These are phyloP conservation scores for Scaptomyza parva DNA, from an alignment of 2,888 invertebrate species.

Conservation along the genomic window DNA sequence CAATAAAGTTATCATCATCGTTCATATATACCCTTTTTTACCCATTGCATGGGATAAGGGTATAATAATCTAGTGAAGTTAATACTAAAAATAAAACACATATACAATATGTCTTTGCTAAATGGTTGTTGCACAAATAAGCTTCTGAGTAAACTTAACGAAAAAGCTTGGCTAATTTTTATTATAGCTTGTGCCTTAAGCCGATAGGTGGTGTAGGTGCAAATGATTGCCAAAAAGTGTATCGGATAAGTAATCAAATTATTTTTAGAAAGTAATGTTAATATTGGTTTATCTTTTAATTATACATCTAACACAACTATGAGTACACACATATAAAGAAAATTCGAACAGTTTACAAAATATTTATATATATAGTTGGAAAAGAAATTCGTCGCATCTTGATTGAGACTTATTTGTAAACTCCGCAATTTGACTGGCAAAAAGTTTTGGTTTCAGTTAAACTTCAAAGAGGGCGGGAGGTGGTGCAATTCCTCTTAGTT, in stretches of 20 bases:
- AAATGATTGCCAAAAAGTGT: not conserved
- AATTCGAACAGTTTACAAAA: slow-evolving; percentile 64
- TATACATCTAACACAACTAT: slow-evolving; percentile 52
- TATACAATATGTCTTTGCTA: not conserved
- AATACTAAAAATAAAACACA: too few relatives aligned
- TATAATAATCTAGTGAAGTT: too few relatives aligned
- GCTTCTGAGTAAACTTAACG: not conserved
- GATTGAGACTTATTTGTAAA: slow-evolving; percentile 2
- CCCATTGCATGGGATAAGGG: too few relatives aligned
- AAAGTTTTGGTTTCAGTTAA: slow-evolving; percentile 25
- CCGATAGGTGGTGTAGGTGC: not conserved
- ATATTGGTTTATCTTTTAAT: slow-evolving; percentile 31
- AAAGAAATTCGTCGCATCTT: slow-evolving; percentile 5
- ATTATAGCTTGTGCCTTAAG: not conserved
- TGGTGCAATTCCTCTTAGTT: not conserved
- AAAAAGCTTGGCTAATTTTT: not conserved
- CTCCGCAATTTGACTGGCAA: slow-evolving; percentile 6
- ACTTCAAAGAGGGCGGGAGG: not conserved
- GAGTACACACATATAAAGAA: slow-evolving; percentile 50
- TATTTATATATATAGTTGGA: not conserved
- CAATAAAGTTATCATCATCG: not conserved
- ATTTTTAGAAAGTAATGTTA: not conserved
- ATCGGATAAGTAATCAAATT: not conserved
- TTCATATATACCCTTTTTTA: too few relatives aligned
- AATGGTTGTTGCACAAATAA: not conserved